A percentile compares a stretch with the other conserved stretches of the same genome.
phyloP scores from a whole-genome alignment of 1,140 invertebrate genomes.

The Aphis gossypii region DNA sequence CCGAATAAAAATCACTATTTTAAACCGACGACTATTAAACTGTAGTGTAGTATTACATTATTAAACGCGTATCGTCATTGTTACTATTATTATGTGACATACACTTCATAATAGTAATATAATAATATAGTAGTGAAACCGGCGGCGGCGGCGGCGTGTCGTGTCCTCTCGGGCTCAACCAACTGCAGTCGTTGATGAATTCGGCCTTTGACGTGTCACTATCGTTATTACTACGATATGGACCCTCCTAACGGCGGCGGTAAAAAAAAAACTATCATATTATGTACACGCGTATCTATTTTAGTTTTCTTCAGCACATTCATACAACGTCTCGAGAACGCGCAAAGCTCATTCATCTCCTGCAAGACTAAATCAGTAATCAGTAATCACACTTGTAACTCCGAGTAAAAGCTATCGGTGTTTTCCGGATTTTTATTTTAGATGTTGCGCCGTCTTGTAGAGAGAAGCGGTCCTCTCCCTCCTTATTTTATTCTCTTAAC shows the following conservation, averaged over 20 bases:
- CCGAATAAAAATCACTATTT: background rate
- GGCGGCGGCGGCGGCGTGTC: background rate
- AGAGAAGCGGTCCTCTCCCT: background rate
- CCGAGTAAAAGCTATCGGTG: background rate
- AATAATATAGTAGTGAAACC: background rate
- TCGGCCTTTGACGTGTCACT: conserved; percentile 44
- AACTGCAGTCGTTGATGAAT: conserved; percentile 47
- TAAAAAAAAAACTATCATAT: background rate
- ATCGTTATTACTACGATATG: conserved; percentile 16
- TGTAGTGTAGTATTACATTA: background rate
- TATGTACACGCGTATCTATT: background rate
- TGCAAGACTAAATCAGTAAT: background rate
- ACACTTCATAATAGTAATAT: background rate
- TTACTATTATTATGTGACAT: conserved; percentile 2
- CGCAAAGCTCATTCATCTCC: background rate
- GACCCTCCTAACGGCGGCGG: conserved; percentile 6
- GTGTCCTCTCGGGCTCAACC: background rate
- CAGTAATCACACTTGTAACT: background rate
- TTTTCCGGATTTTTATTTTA: background rate
- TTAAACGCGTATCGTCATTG: background rate
- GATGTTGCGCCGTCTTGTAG: background rate
- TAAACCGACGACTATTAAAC: background rate
- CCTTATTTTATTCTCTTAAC: background rate
- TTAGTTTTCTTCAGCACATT: background rate
- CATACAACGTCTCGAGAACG: background rate